phyloP scores from a whole-genome alignment of 1,140 invertebrate genomes.

The Dendroctonus valens region DNA sequence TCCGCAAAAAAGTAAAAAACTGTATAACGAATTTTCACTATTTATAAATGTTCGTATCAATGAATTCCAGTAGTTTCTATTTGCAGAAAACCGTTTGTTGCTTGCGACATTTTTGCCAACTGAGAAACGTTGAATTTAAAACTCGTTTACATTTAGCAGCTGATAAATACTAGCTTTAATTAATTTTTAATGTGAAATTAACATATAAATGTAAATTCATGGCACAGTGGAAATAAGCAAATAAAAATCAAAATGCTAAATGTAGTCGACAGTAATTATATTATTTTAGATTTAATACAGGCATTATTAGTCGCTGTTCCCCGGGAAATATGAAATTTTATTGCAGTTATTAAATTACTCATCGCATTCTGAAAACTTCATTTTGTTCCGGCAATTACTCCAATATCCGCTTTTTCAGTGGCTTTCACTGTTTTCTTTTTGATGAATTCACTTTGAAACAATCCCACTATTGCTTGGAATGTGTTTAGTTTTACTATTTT shows the following conservation, averaged over 20 bases:
- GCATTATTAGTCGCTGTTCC: slow-evolving; percentile 14
- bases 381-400: slow-evolving; percentile 4
- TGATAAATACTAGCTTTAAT: slow-evolving; percentile 3
- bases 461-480: no score
- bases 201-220: slow-evolving; percentile 8
- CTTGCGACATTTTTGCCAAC: no score
- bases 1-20: no score
- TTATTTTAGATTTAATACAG: slow-evolving; percentile 27
- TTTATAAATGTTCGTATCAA: no score
- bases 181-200: not conserved
- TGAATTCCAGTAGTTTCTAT: no score
- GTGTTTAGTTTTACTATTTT: no score
- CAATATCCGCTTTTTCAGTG: not conserved
- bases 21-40: no score
- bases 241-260: slow-evolving; percentile 9
- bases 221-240: not conserved
- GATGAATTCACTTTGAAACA: no score
- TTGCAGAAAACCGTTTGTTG: no score
- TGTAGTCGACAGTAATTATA: slow-evolving; percentile 20
- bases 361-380: slow-evolving; percentile 8
- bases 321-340: slow-evolving; percentile 22
- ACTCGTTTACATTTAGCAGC: not conserved
- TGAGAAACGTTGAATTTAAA: no score
- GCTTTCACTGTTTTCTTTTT: no score
- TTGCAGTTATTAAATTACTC: slow-evolving; percentile 27